Evolutionary conservation across 92 coral and sea anemone species (phyloP).

Genomic region (Galaxea fascicularis): DNA sequence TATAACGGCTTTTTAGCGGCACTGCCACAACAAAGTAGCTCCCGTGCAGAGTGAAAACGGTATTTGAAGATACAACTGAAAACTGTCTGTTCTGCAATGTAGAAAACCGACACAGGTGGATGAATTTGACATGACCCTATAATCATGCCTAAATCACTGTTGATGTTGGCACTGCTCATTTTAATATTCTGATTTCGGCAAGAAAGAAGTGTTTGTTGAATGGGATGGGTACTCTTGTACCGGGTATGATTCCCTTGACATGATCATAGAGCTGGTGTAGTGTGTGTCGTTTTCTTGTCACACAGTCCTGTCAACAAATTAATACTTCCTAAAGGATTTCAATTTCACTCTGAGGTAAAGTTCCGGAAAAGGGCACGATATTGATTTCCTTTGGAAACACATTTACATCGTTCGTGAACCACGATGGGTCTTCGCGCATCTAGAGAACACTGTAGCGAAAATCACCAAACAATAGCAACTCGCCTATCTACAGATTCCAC

Average conservation of each 20-base stretch:
- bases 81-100: too few species aligned
- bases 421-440: background rate
- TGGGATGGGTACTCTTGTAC: too few species aligned
- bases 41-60: too few species aligned
- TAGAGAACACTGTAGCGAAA: background rate
- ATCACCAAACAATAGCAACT: background rate
- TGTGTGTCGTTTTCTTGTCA: background rate
- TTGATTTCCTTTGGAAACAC: background rate
- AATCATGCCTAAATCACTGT: too few species aligned
- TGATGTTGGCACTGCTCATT: too few species aligned
- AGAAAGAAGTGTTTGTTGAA: too few species aligned
- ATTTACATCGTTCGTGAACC: background rate
- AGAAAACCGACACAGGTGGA: too few species aligned
- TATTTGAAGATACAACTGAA: too few species aligned
- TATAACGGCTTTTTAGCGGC: too few species aligned
- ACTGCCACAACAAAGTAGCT: too few species aligned
- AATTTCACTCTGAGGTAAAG: background rate
- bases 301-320: background rate
- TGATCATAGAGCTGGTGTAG: background rate
- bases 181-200: too few species aligned
- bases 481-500: background rate
- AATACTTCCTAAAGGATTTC: background rate
- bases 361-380: background rate
- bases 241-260: background rate
- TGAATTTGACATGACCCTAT: too few species aligned